Evolutionary conservation across 2,888 invertebrate species (phyloP), one percentile per base, ranked within the genome.

Genomic region (Cephalotes varians): DNA sequence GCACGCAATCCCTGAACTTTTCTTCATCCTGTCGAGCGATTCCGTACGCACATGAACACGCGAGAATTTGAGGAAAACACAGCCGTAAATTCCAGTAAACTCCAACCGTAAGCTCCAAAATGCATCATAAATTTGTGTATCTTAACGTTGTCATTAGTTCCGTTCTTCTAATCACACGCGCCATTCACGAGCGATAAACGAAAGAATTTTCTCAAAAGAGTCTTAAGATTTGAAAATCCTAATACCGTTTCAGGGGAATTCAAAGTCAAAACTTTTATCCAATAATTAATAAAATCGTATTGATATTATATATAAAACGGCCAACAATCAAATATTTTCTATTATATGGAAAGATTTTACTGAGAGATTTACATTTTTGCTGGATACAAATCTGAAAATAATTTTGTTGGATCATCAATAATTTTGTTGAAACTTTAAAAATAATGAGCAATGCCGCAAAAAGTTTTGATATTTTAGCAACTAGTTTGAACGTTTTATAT

Each of bases 1-100:
- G 67, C 37, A n/a, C 76, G 51, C 65, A 58, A 76, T 85, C 74
- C 84, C 84, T 37, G 82, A 79, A 83, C 85, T 79, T 87, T n/a
- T 84, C 82, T 85, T 82, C 82, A 47, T 85, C 82, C 74, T 74
- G 82, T 81, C 81, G 83, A 77, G 80, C 65, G 7, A 7, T 5
- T 18, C 77, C 31, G 28, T 25, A 64, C 28, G 67, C 47, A 28
- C 2, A 7, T 49, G 40, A 40, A 54, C 49, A 67, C 73, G 62
- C n/a, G 37, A 47, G 9, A 25, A 60, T 44, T 51, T 44, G 44
- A 28, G n/a, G 25, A n/a, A 65, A 76, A 54, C 28, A 54, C 37
- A 40, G 40, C 4, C 28, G 40, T 65, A 76, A 77, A 69, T 7
- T n/a, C n/a, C n/a, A n/a, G n/a, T n/a, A n/a, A n/a, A n/a, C n/a